Evolutionary conservation across 2,888 invertebrate species (phyloP).

Genomic region (Ditula angustiorana): DNA sequence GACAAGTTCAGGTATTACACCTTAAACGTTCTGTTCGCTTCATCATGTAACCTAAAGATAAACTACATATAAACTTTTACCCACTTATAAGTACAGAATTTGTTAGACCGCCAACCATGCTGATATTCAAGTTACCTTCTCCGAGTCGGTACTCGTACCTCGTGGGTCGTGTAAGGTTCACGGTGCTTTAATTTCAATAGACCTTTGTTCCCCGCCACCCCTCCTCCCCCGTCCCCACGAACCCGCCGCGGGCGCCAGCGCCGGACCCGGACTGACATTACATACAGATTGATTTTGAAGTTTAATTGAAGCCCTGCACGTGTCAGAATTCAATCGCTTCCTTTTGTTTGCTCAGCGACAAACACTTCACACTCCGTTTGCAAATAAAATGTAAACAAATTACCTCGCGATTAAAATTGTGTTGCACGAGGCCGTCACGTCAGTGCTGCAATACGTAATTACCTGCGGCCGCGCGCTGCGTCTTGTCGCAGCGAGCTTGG

Average conservation of each 20-base stretch:
- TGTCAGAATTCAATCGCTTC: constrained; percentile 19
- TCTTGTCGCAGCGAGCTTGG: too few relatives aligned
- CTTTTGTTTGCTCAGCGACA: constrained; percentile 25
- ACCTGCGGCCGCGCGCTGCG: neutral
- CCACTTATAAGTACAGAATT: too few relatives aligned
- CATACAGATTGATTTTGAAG: constrained; percentile 31
- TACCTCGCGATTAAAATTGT: too few relatives aligned
- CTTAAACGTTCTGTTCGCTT: too few relatives aligned
- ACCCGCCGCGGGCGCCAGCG: neutral
- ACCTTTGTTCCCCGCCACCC: constrained; percentile 7
- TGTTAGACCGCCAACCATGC: too few relatives aligned
- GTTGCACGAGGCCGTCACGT: too few relatives aligned
- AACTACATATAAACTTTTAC: too few relatives aligned
- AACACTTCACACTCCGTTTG: constrained; percentile 22
- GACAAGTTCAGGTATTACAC: too few relatives aligned
- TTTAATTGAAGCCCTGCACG: constrained; percentile 29
- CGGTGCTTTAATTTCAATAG: constrained; percentile 27
- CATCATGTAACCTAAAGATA: neutral
- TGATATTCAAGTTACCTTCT: neutral
- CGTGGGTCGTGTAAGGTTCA: neutral
- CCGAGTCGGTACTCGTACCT: neutral
- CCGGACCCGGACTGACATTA: neutral
- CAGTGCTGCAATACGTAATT: too few relatives aligned
- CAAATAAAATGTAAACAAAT: constrained; percentile 30
- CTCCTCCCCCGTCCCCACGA: neutral